Conservation (phyloP, 2,797 vertebrate species). For the Pogonophryne albipinna region DNA sequence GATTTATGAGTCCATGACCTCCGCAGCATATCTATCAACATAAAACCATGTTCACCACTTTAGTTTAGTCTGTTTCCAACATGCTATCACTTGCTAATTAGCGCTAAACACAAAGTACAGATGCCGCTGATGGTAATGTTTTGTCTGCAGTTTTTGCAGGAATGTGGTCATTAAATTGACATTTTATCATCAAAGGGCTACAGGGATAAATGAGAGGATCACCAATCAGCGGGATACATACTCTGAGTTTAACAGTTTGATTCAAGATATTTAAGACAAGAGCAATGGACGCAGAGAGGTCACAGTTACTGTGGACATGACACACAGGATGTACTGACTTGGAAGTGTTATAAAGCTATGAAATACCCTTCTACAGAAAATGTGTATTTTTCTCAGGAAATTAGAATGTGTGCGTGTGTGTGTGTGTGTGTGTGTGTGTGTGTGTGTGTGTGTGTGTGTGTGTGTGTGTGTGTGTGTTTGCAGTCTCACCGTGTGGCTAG, state of each 20-base stretch:
- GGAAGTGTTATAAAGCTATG: neutral
- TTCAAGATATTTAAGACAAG: neutral
- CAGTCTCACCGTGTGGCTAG: slow-evolving; percentile 92
- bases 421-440: slow-evolving; percentile 21
- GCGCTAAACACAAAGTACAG: too few relatives aligned
- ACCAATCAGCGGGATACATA: neutral
- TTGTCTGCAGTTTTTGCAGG: too few relatives aligned
- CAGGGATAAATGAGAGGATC: neutral
- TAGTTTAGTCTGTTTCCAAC: slow-evolving; percentile 13
- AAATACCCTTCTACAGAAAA: slow-evolving; percentile 2
- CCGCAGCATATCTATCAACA: too few relatives aligned
- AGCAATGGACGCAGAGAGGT: neutral
- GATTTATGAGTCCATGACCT: neutral
- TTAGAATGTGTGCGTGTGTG: neutral
- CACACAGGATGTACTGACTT: too few relatives aligned
- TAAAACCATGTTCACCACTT: neutral
- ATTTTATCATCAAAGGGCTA: neutral
- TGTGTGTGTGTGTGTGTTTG: slow-evolving; percentile 21
- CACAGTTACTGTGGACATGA: neutral
- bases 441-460: slow-evolving; percentile 14
- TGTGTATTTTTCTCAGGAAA: neutral
- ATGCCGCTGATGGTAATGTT: neutral
- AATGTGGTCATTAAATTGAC: too few relatives aligned
- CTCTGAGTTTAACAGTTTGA: neutral
- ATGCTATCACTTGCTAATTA: too few relatives aligned